Evolutionary conservation across 1,140 invertebrate genomes (phyloP).

Genomic region (Bradysia coprophila): DNA sequence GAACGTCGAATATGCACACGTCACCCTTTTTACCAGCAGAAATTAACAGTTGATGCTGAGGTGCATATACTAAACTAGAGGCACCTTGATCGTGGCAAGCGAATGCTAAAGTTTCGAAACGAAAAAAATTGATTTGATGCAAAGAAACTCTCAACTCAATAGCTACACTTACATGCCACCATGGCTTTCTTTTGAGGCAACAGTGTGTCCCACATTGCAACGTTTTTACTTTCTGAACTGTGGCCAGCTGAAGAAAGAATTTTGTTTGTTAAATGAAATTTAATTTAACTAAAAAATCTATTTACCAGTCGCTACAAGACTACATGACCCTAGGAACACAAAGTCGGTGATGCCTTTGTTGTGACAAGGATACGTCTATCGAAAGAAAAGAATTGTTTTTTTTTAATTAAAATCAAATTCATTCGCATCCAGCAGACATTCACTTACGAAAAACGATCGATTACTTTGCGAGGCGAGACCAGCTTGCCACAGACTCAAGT

Average conservation of each 20-base stretch:
- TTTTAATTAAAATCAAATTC: too few species aligned
- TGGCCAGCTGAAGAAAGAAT: conserved; percentile 55
- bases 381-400: conserved; percentile 16
- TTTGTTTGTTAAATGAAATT: background rate
- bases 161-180: conserved; percentile 50
- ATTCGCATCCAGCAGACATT: background rate
- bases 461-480: conserved; percentile 63
- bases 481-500: conserved; percentile 85
- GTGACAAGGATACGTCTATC: conserved; percentile 92
- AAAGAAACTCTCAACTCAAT: background rate
- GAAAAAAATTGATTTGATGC: background rate
- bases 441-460: conserved; percentile 89
- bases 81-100: conserved; percentile 85
- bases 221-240: conserved; percentile 90
- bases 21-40: conserved; percentile 93
- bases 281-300: conserved; percentile 1
- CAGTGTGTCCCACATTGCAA: conserved; percentile 97
- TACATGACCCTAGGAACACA: conserved; percentile 92
- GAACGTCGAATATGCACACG: conserved; percentile 85
- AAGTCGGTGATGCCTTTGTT: conserved; percentile 96
- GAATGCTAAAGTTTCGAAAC: conserved; percentile 43
- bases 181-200: conserved; percentile 87
- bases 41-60: conserved; percentile 75
- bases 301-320: conserved; percentile 78
- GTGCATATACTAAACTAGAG: conserved; percentile 77